Percentiles rank a stretch among this genome's conserved stretches.
phyloP scores from a whole-genome alignment of 2,113 vertebrate genomes.

The Melierax canorus region DNA sequence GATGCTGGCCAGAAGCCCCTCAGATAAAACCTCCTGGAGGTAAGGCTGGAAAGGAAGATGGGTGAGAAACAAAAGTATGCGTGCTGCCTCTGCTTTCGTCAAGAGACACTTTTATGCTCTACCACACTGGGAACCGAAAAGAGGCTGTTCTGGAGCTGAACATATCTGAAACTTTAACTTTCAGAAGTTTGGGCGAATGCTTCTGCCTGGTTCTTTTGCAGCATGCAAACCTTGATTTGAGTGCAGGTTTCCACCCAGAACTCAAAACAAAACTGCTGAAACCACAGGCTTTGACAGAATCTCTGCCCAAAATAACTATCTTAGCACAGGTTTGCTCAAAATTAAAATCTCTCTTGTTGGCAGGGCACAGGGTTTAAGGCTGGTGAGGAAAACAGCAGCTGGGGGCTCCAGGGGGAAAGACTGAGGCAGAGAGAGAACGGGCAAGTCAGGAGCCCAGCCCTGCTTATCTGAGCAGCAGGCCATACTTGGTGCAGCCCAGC shows the following conservation, averaged over 20 bases:
- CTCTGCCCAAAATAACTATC: background rate
- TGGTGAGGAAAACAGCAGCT: background rate
- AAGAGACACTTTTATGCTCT: background rate
- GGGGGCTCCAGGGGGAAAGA: background rate
- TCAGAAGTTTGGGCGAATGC: background rate
- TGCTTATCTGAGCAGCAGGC: background rate
- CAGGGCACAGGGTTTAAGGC: background rate
- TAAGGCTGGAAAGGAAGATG: background rate
- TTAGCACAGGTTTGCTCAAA: background rate
- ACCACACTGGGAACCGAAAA: background rate
- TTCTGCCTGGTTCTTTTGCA: background rate
- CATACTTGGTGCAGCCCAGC: background rate
- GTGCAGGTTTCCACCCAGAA: background rate
- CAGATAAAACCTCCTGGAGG: background rate
- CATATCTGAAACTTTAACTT: background rate
- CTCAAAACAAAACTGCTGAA: background rate
- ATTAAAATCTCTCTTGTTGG: background rate
- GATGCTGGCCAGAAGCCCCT: background rate
- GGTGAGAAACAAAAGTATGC: background rate
- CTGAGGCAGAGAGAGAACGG: background rate
- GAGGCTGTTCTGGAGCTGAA: background rate
- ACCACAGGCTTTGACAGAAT: background rate
- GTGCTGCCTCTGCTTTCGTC: fast-evolving
- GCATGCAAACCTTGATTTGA: background rate
- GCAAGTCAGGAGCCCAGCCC: background rate